phyloP scores from a whole-genome alignment of 1,140 invertebrate species.

The Augochlora pura region DNA sequence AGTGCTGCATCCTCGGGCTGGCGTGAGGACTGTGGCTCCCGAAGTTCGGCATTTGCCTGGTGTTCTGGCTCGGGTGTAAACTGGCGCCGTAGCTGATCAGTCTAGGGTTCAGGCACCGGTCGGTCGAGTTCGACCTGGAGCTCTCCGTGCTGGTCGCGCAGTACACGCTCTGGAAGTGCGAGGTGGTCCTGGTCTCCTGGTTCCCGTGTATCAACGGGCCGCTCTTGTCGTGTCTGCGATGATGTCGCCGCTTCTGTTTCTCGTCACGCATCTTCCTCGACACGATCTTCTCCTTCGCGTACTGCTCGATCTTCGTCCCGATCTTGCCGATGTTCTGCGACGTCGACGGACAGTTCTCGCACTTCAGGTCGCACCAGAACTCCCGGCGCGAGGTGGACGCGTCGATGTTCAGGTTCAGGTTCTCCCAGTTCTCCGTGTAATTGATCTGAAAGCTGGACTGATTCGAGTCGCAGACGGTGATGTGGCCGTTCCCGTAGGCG shows the following conservation, averaged over 20 bases:
- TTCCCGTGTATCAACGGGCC: constrained; percentile 32
- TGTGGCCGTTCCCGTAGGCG: constrained; percentile 75
- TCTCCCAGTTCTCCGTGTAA: constrained; percentile 79
- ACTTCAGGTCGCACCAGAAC: constrained; percentile 76
- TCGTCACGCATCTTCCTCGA: constrained; percentile 62
- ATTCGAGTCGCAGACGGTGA: constrained; percentile 75
- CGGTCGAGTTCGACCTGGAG: constrained; percentile 76
- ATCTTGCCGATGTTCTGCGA: constrained; percentile 71
- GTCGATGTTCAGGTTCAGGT: constrained; percentile 76
- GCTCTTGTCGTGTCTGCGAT: constrained; percentile 68
- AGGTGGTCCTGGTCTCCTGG: constrained; percentile 14
- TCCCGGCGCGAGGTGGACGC: constrained; percentile 68
- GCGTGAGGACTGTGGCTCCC: constrained; percentile 75
- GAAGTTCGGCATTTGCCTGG: constrained; percentile 77
- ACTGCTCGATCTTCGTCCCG: constrained; percentile 66
- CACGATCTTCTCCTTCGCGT: constrained; percentile 62
- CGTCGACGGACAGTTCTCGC: constrained; percentile 75
- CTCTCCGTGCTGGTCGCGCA: constrained; percentile 72
- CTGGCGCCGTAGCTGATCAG: constrained; percentile 72
- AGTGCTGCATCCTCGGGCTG: constrained; percentile 76
- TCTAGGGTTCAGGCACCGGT: constrained; percentile 73
- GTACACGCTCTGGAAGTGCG: constrained; percentile 25
- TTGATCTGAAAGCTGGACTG: constrained; percentile 74
- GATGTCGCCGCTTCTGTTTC: constrained; percentile 67
- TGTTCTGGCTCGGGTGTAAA: constrained; percentile 77